Percentiles rank a stretch among this genome's conserved stretches.
These are phyloP conservation scores for Protonemura montana DNA, from an alignment of 2,888 invertebrate species.

Conservation along the genomic window DNA sequence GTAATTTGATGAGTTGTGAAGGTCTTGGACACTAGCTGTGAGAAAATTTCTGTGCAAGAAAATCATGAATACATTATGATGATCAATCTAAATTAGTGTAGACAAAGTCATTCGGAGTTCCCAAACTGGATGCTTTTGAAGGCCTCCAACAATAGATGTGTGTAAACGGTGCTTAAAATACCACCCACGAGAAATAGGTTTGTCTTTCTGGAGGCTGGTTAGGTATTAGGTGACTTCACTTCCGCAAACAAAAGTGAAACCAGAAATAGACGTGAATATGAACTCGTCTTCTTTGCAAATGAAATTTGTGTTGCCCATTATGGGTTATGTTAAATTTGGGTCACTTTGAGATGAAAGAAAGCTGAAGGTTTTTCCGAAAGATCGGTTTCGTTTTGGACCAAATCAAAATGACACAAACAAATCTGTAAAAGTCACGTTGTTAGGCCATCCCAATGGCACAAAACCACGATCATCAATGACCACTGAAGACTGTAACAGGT, in stretches of 20 bases:
- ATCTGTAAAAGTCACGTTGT: no score
- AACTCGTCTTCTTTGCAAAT: background rate
- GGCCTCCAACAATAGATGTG: background rate
- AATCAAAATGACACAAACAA: no score
- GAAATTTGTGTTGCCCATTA: no score
- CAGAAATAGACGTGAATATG: background rate
- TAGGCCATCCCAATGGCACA: no score
- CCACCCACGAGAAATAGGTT: background rate
- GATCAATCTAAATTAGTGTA: background rate
- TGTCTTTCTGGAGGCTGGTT: background rate
- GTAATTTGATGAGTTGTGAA: background rate
- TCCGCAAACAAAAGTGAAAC: conserved; percentile 12
- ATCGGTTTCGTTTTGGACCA: no score
- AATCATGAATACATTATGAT: background rate
- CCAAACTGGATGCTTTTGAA: background rate
- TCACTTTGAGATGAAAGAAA: no score
- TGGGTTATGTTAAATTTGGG: no score
- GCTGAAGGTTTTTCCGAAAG: no score
- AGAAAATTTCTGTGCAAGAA: background rate
- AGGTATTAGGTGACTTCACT: background rate
- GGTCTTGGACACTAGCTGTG: background rate
- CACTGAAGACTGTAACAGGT: no score
- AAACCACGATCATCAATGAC: no score
- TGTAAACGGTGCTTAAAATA: background rate
- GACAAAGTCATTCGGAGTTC: background rate